Evolutionary conservation across 2,888 invertebrate species (phyloP), one percentile per base, ranked within the genome.

Genomic region (Conus canariensis): DNA sequence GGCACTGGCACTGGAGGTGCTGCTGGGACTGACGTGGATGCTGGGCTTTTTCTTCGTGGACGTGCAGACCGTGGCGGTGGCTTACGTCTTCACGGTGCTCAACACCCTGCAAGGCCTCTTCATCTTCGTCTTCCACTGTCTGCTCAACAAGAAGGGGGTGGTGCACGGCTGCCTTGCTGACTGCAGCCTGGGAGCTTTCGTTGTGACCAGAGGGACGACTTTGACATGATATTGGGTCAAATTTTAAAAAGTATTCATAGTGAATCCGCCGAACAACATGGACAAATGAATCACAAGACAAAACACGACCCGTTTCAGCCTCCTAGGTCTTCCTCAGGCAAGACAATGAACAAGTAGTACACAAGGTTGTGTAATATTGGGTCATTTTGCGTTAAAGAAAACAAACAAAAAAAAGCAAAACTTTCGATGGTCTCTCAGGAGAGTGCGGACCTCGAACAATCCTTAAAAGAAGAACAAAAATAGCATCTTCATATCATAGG

Each of bases 81-180:
- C 95, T 22, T 95, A 95, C 88, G 92, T 95, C 22, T 95, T 95
- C 92, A 93, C 94, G 12, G 91, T 94, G 30, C 93, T 95, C 88
- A 95, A 95, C 93, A 94, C 94, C 90, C 92, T 94, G 0, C 95
- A 95, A 89, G 95, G 95, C 16, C 93, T 95, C 85, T 95, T 95
- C 92, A 95, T 95, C 87, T 95, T 94, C 88, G 88, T 93, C 67
- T 95, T 95, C 93, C 95, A 95, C 88, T 95, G 95, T 91, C 85
- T 94, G 58, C 92, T 94, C 60, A 95, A 95, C 91, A 94, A 94
- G 91, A 95, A 95, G 94, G 95, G 90, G 16, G 85, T 30, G 45
- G 45, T 45, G 45, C 45, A 45, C 4, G 45, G 45, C 45, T 45
- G 45, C 45, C 45, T 4, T 4, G 45, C 45, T 45, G 67, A 22